Conservation (phyloP, 2,888 invertebrate genomes). For the Clunio marinus region DNA sequence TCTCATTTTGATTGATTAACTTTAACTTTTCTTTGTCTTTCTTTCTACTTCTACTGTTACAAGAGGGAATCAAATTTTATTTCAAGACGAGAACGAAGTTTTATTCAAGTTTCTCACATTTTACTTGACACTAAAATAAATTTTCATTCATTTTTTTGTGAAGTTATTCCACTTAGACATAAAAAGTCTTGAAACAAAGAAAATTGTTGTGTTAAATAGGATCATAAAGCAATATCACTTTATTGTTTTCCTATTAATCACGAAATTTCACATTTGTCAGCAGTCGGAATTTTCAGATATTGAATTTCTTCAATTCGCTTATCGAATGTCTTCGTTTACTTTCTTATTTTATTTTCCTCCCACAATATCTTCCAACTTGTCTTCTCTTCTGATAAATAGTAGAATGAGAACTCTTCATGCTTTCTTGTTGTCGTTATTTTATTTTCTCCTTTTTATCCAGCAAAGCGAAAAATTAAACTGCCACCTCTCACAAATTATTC, state of each 20-base stretch:
- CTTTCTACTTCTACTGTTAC: too few species aligned
- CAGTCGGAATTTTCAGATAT: too few species aligned
- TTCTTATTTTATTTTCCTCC: background rate
- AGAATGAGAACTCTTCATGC: background rate
- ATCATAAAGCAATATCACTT: conserved; percentile 25
- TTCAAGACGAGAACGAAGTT: too few species aligned
- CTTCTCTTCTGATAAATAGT: background rate
- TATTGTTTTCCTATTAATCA: conserved; percentile 25
- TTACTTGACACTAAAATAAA: too few species aligned
- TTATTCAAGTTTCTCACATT: too few species aligned
- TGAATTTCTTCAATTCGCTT: background rate
- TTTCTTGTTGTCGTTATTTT: background rate
- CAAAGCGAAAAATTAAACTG: background rate
- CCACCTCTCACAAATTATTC: conserved; percentile 25
- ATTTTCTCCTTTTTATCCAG: background rate
- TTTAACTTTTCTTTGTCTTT: conserved; percentile 11
- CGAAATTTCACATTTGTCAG: conserved; percentile 9
- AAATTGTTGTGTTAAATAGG: background rate
- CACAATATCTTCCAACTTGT: background rate
- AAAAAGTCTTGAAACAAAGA: too few species aligned
- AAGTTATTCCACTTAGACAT: too few species aligned
- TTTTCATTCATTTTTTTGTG: too few species aligned
- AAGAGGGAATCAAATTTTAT: conserved; percentile 5
- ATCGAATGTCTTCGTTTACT: background rate
- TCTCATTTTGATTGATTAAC: conserved; percentile 38